Conservation (phyloP, 2,888 invertebrate genomes). For the Ellobium chinense region DNA sequence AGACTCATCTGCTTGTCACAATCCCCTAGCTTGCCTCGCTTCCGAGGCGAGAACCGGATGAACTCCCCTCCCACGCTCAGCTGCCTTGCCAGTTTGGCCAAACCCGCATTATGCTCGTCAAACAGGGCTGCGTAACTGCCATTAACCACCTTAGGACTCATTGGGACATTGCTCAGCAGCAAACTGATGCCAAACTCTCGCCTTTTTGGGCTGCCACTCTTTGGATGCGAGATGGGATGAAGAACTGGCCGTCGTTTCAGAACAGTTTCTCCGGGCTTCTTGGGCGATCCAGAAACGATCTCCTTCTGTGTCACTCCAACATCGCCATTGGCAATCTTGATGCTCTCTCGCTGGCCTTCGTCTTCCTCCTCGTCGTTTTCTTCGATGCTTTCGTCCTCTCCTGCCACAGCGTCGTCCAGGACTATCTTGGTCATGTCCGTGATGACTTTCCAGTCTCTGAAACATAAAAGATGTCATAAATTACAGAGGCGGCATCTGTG, state of each 20-base stretch:
- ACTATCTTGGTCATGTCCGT: conserved; percentile 19
- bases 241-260: conserved; percentile 12
- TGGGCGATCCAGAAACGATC: neutral
- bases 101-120: conserved; percentile 60
- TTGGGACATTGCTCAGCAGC: conserved; percentile 94
- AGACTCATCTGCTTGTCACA: conserved; percentile 75
- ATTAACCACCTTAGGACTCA: conserved; percentile 93
- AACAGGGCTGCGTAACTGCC: conserved; percentile 78
- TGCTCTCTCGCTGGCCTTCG: conserved; percentile 31
- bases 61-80: conserved; percentile 34
- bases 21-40: conserved; percentile 69
- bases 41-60: conserved; percentile 70
- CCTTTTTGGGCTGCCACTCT: neutral
- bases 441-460: conserved; percentile 41
- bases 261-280: neutral
- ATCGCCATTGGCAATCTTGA: neutral
- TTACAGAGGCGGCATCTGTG: too few species aligned
- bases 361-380: conserved; percentile 46
- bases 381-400: conserved; percentile 21
- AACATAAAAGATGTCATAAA: neutral
- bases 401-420: neutral
- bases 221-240: conserved; percentile 39
- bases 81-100: conserved; percentile 40
- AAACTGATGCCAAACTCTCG: conserved; percentile 92
- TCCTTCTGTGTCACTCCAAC: neutral